Evolutionary conservation across 2,888 invertebrate genomes (phyloP).

Genomic region (Gymnocheta viridis): DNA sequence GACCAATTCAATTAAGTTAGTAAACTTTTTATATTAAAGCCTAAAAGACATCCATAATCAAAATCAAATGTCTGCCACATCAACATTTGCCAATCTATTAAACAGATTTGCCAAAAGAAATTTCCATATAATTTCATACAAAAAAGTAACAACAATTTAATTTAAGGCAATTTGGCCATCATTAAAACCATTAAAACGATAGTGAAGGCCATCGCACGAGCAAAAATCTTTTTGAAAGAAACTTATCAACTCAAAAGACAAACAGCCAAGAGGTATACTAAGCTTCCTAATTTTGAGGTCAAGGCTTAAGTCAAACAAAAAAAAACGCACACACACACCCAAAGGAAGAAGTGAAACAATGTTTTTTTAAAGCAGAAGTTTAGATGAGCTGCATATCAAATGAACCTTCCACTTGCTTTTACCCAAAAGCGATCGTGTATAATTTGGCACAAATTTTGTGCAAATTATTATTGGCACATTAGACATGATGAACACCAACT

Average conservation of each 20-base stretch:
- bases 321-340: neutral
- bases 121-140: constrained; percentile 31
- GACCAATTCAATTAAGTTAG: neutral
- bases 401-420: constrained; percentile 1
- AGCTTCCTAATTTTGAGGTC: constrained; percentile 43
- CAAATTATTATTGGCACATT: constrained; percentile 64
- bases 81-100: neutral
- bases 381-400: constrained; percentile 53
- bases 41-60: neutral
- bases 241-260: neutral
- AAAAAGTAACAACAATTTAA: neutral
- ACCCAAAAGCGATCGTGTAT: constrained; percentile 70
- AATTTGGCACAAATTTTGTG: constrained; percentile 70
- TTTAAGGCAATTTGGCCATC: constrained; percentile 62
- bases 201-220: constrained; percentile 42
- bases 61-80: neutral
- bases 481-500: constrained; percentile 37
- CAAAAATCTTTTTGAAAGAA: constrained; percentile 7
- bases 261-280: constrained; percentile 34
- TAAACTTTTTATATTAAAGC: neutral
- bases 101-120: neutral
- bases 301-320: constrained; percentile 32
- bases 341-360: constrained; percentile 10
- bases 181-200: constrained; percentile 65
- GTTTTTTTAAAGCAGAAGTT: constrained; percentile 7